Conservation (phyloP, 2,113 vertebrate species). For the Suncus etruscus region DNA sequence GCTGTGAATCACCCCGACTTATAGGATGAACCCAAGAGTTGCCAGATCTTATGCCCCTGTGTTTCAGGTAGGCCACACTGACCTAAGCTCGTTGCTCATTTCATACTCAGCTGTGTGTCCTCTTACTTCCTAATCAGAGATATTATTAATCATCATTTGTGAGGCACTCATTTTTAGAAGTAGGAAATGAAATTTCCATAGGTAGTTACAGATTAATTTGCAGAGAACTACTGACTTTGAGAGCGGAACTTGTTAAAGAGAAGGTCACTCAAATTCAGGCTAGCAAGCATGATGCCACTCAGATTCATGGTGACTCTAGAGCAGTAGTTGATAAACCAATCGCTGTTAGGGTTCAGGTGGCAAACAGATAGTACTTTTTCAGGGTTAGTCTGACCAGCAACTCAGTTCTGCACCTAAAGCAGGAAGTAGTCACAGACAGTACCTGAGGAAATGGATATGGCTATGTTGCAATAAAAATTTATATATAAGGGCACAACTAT, state of each 20-base stretch:
- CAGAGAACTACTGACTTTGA: constrained; percentile 35
- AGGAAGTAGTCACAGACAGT: neutral
- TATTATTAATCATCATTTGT: constrained; percentile 79
- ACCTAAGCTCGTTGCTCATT: constrained; percentile 53
- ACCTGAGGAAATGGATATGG: fast-evolving
- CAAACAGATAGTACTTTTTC: neutral
- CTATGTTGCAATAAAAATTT: neutral
- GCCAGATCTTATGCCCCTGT: neutral
- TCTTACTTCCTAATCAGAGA: constrained; percentile 68
- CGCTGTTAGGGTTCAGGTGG: neutral
- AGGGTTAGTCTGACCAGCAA: neutral
- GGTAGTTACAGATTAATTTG: constrained; percentile 69
- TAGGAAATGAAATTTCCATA: constrained; percentile 72
- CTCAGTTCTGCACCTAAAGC: neutral
- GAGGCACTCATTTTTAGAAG: constrained; percentile 70
- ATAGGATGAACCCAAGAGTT: neutral
- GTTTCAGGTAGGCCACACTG: neutral
- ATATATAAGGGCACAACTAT: neutral
- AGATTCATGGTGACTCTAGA: neutral
- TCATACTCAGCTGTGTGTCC: constrained; percentile 37
- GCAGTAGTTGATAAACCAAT: neutral
- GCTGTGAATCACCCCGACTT: neutral
- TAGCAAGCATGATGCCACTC: neutral
- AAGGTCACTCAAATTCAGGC: constrained; percentile 31
- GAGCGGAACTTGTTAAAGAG: neutral